Base-by-base conservation (phyloP, 2,888 invertebrate species). In the Diachrysia chrysitis region DNA sequence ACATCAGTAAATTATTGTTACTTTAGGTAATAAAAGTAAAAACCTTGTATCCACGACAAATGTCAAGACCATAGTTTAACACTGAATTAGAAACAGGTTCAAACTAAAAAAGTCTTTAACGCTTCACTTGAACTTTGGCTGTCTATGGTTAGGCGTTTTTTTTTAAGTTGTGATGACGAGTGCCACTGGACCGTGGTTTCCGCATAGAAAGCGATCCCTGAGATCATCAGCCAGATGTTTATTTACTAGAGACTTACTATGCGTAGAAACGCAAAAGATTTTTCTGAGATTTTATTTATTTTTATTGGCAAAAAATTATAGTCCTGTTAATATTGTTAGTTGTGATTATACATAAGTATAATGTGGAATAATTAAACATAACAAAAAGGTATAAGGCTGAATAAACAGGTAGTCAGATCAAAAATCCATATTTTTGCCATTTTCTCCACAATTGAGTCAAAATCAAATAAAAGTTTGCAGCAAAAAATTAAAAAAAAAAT, bases 101-200 rank as follows among this genome's bases (percentile, higher is more conserved):
- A 9, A 19, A 58, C 9, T 21, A 60, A 73, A 83, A 83, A 75
- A 63, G 65, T 63, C 25, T 66, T 69, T 73, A 65, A 73, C 81
- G 81, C 81, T 73, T 76, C 69, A 71, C 71, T 73, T 73, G 75
- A 79, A 74, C 66, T 74, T 66, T 81, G 83, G 73, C 85, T 84
- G 82, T 84, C 81, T 81, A 78, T 81, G 77, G 75, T 79, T 74
- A 65, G 73, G 78, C 69, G 79, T 85, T 79, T 86, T 85, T n/a
- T 83, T 76, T 80, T 81, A 81, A 84, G 84, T 72, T 85, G 76
- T 79, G 79, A 70, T 81, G 81, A 78, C 81, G 78, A 74, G 77
- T 83, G 78, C 79, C 84, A 85, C 76, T 69, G 82, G 82, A 88
- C 80, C 88, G 86, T 83, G 76, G 79, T 85, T 81, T 84, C 82